Conservation (phyloP, 2,888 invertebrate species). For the Balanococcus diminutus region DNA sequence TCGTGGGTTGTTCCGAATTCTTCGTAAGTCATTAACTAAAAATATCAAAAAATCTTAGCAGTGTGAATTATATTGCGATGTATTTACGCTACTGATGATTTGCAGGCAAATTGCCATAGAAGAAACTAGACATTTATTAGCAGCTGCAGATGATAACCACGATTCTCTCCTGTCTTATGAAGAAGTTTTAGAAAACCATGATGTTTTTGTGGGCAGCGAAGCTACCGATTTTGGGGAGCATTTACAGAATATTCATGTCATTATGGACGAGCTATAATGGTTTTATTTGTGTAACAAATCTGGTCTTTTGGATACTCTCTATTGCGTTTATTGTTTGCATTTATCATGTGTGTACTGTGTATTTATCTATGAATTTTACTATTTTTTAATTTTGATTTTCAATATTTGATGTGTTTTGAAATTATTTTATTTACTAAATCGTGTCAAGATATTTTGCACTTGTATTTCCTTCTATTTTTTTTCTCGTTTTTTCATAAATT, state of each 20-base stretch:
- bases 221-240: slow-evolving; percentile 88
- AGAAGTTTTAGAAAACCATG: slow-evolving; percentile 84
- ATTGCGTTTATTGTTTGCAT: background rate
- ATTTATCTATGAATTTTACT: background rate
- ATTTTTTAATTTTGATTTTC: background rate
- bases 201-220: slow-evolving; percentile 91
- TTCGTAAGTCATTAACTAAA: slow-evolving; percentile 21
- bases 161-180: slow-evolving; percentile 78
- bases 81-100: too few species aligned
- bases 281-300: background rate
- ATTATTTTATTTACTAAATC: background rate
- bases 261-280: slow-evolving; percentile 79
- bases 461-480: background rate
- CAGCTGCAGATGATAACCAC: slow-evolving; percentile 82
- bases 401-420: background rate
- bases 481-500: background rate
- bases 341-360: too few species aligned
- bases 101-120: slow-evolving; percentile 82
- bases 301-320: background rate
- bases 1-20: slow-evolving; percentile 47
- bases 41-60: background rate
- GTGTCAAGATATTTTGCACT: too few species aligned
- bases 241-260: slow-evolving; percentile 77
- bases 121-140: slow-evolving; percentile 89
- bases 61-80: too few species aligned